Conservation (phyloP, 2,888 invertebrate species). For the Phlogophora meticulosa region DNA sequence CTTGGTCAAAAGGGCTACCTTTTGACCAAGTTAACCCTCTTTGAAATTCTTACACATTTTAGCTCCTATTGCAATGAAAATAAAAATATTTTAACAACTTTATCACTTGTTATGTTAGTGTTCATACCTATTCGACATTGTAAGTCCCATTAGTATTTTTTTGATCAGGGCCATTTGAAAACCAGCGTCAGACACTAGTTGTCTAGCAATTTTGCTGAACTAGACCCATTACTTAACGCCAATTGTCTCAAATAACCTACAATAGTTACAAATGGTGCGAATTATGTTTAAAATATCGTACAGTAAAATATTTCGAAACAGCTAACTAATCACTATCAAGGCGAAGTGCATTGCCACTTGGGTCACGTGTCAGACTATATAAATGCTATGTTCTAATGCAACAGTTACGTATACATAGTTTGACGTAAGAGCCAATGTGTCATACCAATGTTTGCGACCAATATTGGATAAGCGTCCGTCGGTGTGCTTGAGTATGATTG, state of each 20-base stretch:
- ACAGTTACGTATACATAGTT: constrained; percentile 4
- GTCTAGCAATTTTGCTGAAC: too few species aligned
- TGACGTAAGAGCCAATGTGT: constrained; percentile 24
- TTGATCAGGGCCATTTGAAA: too few species aligned
- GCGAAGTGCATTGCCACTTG: constrained; percentile 39
- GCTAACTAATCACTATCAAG: constrained; percentile 15
- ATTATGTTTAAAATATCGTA: constrained; percentile 5
- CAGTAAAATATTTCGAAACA: constrained; percentile 3
- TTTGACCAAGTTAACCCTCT: too few species aligned
- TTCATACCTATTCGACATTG: too few species aligned
- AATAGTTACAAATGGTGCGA: constrained; percentile 3
- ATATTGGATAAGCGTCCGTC: not conserved
- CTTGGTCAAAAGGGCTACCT: too few species aligned
- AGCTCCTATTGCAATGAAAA: too few species aligned
- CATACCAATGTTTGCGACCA: constrained; percentile 27
- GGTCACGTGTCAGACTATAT: constrained; percentile 6
- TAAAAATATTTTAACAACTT: too few species aligned
- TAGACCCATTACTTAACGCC: not conserved
- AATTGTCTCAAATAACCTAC: constrained; percentile 1
- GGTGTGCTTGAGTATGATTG: constrained; percentile 17
- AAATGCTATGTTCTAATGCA: not conserved
- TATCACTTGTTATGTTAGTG: too few species aligned
- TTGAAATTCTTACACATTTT: too few species aligned
- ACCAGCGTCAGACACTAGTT: too few species aligned
- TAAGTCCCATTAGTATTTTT: too few species aligned